A percentile compares a stretch with the other conserved stretches of the same genome.
Evolutionary conservation across 2,113 vertebrate species (phyloP).

Genomic region (Daboia siamensis): DNA sequence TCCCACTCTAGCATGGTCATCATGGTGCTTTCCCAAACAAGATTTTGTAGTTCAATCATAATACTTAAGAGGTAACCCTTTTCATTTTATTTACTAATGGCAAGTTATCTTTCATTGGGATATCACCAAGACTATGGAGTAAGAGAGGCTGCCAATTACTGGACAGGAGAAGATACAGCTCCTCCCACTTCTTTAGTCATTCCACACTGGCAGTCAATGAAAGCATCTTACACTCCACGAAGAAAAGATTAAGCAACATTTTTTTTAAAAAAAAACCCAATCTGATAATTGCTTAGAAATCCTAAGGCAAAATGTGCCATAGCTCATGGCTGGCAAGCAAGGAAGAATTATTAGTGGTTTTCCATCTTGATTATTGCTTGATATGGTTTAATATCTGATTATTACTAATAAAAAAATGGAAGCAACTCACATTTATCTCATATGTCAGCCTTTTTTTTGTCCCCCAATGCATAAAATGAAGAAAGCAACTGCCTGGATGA

Average conservation of each 20-base stretch:
- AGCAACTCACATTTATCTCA: neutral
- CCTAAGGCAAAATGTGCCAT: neutral
- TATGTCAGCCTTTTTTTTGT: slow-evolving; percentile 23
- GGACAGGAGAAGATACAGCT: neutral
- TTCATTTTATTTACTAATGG: neutral
- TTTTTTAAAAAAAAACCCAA: neutral
- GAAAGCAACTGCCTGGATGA: slow-evolving; percentile 31
- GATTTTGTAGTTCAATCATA: neutral
- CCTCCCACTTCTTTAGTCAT: neutral
- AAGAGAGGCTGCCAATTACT: neutral
- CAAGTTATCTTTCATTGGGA: neutral
- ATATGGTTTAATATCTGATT: neutral
- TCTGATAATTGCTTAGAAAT: neutral
- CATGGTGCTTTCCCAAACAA: neutral
- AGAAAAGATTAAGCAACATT: neutral
- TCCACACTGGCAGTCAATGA: neutral
- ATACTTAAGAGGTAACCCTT: neutral
- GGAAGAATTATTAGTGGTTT: neutral
- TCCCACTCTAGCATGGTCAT: neutral
- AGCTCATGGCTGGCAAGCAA: neutral
- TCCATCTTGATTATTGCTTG: neutral
- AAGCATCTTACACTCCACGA: neutral
- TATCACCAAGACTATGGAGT: neutral
- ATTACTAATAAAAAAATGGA: neutral
- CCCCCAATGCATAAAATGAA: slow-evolving; percentile 30